Evolutionary conservation across 2,113 vertebrate species (phyloP).

Genomic region (Ictalurus furcatus): DNA sequence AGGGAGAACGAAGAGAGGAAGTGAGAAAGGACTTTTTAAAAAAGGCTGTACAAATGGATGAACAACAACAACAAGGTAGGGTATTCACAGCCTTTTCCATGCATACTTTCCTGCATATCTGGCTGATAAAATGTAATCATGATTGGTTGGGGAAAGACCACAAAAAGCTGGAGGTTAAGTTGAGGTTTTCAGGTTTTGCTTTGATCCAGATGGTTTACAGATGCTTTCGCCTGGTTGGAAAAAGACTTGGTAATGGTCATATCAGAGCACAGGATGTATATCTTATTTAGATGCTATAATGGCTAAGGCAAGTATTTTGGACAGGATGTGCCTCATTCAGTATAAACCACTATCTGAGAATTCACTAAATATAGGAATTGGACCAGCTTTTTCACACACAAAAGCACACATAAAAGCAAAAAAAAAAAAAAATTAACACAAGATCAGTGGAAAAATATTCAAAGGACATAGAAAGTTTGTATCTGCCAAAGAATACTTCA

Average conservation of each 20-base stretch:
- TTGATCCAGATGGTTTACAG: slow-evolving; percentile 9
- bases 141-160: slow-evolving; percentile 1
- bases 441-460: background rate
- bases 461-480: background rate
- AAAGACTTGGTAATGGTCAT: background rate
- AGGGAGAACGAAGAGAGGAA: slow-evolving; percentile 20
- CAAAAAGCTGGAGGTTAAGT: background rate
- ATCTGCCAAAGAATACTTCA: too few relatives aligned
- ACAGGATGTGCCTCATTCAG: background rate
- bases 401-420: too few relatives aligned
- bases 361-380: background rate
- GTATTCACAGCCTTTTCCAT: slow-evolving; percentile 1
- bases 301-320: background rate
- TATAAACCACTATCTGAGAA: background rate
- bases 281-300: background rate
- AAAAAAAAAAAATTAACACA: too few relatives aligned
- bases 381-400: background rate
- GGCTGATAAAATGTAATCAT: background rate
- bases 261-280: background rate
- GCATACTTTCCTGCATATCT: slow-evolving; percentile 3
- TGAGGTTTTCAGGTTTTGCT: slow-evolving; percentile 15
- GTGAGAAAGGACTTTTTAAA: slow-evolving; percentile 21
- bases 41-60: slow-evolving; percentile 50
- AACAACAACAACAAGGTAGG: slow-evolving; percentile 51
- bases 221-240: background rate